Evolutionary conservation across 2,888 invertebrate genomes (phyloP).

Genomic region (Eristalinus sepulchralis): DNA sequence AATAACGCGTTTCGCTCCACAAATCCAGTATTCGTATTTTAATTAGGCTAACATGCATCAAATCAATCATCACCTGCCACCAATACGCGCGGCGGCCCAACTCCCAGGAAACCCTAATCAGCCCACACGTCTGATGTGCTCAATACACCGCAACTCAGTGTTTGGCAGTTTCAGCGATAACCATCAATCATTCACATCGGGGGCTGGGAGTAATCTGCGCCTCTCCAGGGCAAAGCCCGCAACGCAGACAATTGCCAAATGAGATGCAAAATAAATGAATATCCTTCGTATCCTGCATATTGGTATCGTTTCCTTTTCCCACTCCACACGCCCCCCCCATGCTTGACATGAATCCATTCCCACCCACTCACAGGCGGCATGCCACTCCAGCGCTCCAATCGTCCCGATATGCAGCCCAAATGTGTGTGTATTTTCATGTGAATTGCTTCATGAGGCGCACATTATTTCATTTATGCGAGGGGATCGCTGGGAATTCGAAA

Average conservation of each 20-base stretch:
- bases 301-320: not conserved
- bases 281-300: slow-evolving; percentile 9
- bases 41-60: not conserved
- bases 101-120: not conserved
- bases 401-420: not conserved
- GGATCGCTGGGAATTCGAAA: not conserved
- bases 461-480: slow-evolving; percentile 20
- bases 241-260: slow-evolving; percentile 32
- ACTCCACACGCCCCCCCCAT: not conserved
- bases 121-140: not conserved
- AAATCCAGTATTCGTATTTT: not conserved
- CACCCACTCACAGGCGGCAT: not conserved
- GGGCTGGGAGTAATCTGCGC: not conserved
- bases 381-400: not conserved
- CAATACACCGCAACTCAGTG: not conserved
- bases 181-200: not conserved
- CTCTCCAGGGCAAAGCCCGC: not conserved
- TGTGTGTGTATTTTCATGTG: slow-evolving; percentile 31
- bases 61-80: not conserved
- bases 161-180: not conserved
- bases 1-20: not conserved
- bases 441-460: not conserved
- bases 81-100: not conserved
- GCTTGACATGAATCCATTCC: slow-evolving; percentile 23
- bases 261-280: slow-evolving; percentile 38